A percentile compares a stretch with the other conserved stretches of the same genome.
Evolutionary conservation across 2,888 invertebrate genomes (phyloP).

Genomic region (Enchytraeus crypticus): DNA sequence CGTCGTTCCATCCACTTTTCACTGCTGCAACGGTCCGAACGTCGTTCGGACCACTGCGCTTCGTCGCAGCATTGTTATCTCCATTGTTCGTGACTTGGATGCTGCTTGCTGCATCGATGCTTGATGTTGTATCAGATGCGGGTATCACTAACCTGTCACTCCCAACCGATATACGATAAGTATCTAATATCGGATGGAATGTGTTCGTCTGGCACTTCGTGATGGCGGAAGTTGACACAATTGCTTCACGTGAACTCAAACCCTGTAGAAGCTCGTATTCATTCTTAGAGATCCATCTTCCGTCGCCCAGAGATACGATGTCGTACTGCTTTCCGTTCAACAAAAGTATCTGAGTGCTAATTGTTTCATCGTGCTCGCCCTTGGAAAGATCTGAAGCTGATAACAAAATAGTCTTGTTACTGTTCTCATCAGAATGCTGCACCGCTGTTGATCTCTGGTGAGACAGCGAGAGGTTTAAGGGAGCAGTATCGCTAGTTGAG

Average conservation of each 20-base stretch:
- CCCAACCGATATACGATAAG: too few relatives aligned
- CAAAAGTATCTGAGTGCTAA: constrained; percentile 24
- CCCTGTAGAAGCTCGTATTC: constrained; percentile 27
- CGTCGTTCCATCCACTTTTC: neutral
- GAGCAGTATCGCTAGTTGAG: neutral
- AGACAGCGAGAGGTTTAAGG: too few relatives aligned
- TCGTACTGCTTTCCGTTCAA: constrained; percentile 30
- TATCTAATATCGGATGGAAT: too few relatives aligned
- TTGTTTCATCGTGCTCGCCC: neutral
- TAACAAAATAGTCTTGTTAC: neutral
- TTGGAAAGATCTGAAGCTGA: neutral
- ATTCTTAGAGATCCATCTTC: constrained; percentile 26
- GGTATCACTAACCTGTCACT: too few relatives aligned
- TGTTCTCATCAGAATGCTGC: neutral
- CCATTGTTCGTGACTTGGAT: too few relatives aligned
- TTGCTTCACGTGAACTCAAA: constrained; percentile 1
- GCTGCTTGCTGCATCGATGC: too few relatives aligned
- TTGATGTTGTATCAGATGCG: too few relatives aligned
- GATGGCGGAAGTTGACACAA: too few relatives aligned
- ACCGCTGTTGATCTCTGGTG: neutral
- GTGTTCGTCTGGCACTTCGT: too few relatives aligned
- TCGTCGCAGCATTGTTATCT: too few relatives aligned
- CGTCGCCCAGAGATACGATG: constrained; percentile 28
- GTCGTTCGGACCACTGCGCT: too few relatives aligned
- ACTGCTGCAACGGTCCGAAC: neutral